These are phyloP conservation scores for Hermaeophaga mercurialis DNA, from an alignment of 2,888 invertebrate genomes.

Conservation along the genomic window DNA sequence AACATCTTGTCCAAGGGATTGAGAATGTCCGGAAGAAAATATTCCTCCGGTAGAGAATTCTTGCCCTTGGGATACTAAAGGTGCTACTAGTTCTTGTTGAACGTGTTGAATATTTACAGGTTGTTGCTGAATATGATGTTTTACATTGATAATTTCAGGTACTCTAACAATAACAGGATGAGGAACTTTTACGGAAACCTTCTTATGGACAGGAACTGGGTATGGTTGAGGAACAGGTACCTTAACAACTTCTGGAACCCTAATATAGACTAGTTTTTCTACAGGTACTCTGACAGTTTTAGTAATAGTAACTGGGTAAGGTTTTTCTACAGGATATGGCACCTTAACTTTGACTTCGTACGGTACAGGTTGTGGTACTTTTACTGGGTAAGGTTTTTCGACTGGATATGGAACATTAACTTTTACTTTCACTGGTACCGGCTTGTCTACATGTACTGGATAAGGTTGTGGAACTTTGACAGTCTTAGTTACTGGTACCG, in stretches of 20 bases:
- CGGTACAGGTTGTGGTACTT: slow-evolving; percentile 46
- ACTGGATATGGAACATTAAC: slow-evolving; percentile 45
- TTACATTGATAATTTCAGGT: slow-evolving; percentile 31
- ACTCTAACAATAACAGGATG: slow-evolving; percentile 44
- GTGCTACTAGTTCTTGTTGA: slow-evolving; percentile 1
- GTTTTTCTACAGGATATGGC: slow-evolving; percentile 45
- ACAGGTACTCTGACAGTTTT: slow-evolving; percentile 44
- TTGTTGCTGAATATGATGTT: slow-evolving; percentile 10
- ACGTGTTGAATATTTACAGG: too few species aligned
- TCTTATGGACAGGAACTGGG: slow-evolving; percentile 37
- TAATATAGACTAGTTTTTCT: slow-evolving; percentile 43
- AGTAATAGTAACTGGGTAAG: slow-evolving; percentile 45
- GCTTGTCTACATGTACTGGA: slow-evolving; percentile 44
- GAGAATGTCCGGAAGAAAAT: background rate
- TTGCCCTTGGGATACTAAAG: background rate
- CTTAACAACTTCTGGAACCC: slow-evolving; percentile 42
- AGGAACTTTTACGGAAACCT: slow-evolving; percentile 43
- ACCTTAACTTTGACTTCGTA: slow-evolving; percentile 40
- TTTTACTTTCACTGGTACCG: slow-evolving; percentile 42
- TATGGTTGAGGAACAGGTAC: slow-evolving; percentile 44
- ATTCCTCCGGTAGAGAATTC: background rate
- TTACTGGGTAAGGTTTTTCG: slow-evolving; percentile 48
- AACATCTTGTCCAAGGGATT: too few species aligned
- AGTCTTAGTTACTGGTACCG: slow-evolving; percentile 46
- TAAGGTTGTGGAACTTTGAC: slow-evolving; percentile 50